Conservation (phyloP, 2,797 vertebrate species). For the Notoglanidium macrostoma region DNA sequence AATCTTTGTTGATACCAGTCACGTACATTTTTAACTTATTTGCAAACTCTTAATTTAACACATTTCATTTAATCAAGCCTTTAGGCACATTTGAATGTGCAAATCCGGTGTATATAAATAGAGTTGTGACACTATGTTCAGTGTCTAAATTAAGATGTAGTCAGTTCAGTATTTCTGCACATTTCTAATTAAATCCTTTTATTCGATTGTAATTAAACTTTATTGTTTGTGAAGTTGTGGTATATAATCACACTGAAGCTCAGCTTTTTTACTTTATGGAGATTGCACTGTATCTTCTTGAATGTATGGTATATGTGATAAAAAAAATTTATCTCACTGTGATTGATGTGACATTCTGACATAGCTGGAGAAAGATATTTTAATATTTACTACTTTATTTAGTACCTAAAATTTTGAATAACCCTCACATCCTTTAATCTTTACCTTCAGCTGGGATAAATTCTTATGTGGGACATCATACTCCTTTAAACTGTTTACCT, state of each 20-base stretch:
- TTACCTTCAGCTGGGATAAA: not conserved
- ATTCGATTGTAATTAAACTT: not conserved
- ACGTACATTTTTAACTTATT: not conserved
- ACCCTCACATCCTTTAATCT: not conserved
- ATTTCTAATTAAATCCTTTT: not conserved
- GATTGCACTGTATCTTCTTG: not conserved
- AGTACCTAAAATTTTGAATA: not conserved
- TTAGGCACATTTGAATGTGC: not conserved
- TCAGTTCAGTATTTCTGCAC: not conserved
- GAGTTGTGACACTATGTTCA: not conserved
- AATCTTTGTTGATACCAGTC: not conserved
- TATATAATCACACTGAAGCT: not conserved
- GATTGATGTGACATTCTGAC: not conserved
- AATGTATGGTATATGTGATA: not conserved
- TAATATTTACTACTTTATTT: not conserved
- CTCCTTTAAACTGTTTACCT: not conserved
- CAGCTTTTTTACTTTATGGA: not conserved
- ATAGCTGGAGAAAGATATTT: not conserved
- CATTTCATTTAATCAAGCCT: not conserved
- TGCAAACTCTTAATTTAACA: conserved; percentile 8
- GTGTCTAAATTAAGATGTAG: not conserved
- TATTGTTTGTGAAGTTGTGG: not conserved
- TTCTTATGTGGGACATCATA: not conserved
- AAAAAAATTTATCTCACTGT: not conserved
- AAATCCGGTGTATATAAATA: conserved; percentile 3